Base-by-base conservation (phyloP, 2,888 invertebrate species). In the Syrista parreyssii region DNA sequence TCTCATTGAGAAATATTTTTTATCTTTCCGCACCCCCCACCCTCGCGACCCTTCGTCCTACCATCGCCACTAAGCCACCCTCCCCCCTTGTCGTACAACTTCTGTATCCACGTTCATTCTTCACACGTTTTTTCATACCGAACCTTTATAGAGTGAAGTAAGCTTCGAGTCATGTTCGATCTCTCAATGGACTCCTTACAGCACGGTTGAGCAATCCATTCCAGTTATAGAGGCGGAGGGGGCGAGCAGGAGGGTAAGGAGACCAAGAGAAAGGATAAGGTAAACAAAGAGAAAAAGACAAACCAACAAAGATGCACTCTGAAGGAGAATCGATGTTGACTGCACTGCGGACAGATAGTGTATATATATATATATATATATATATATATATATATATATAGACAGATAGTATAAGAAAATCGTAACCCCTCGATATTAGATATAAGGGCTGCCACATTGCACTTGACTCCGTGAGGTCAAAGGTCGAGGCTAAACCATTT, bases 261-360 rank as follows among this genome's bases (percentile, higher is more conserved):
- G 23, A 30, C 73, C 23, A n/a, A 36, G 55, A 36, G 31, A 34
- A 73, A 33, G 36, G 75, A 40, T 35, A 23, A 73, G 68, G 75
- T 68, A 74, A 32, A 78, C 74, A 69, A 69, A 77, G 77, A 75
- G 74, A 76, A 72, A 35, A 73, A 79, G 71, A 74, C 75, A 55
- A 55, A 55, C 23, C 55, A 55, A 55, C 9, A 55, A 55, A 15
- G 23, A 23, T 55, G 40, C 40, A 40, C 9, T 9, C 23, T 23
- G 2, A 55, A 55, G 55, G 23, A 55, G 23, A 55, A 55, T 55
- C 55, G 23, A 55, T 55, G 55, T 15, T 23, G 55, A 55, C 55
- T 55, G 23, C 55, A 55, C 55, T 55, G 55, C 55, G 55, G 55
- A 23, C 55, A 55, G 55, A 55, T 23, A 55, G 23, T 23, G 0